These are phyloP conservation scores for Nettapus auritus DNA, from an alignment of 2,113 vertebrate species.

Conservation along the genomic window DNA sequence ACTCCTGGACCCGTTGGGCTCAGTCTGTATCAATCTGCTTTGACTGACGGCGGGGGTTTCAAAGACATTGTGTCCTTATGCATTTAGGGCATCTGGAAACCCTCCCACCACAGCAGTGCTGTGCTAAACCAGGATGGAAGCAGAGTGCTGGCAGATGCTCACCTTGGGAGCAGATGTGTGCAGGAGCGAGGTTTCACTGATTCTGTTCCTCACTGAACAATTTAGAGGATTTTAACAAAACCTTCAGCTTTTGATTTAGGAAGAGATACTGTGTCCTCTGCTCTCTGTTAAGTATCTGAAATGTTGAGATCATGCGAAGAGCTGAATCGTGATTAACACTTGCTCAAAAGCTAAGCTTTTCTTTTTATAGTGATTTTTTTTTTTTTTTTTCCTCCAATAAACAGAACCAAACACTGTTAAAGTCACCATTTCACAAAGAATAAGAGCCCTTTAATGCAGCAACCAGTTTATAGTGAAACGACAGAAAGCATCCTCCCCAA, in stretches of 20 bases:
- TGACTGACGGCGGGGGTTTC: neutral
- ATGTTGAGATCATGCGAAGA: neutral
- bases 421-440: neutral
- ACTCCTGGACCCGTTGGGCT: neutral
- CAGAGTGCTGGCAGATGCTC: neutral
- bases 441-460: neutral
- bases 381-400: neutral
- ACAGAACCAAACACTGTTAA: neutral
- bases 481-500: neutral
- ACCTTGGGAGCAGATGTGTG: neutral
- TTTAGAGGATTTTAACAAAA: neutral
- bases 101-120: rapidly evolving
- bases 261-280: neutral
- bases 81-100: neutral
- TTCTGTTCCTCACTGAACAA: neutral
- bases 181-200: neutral
- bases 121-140: neutral
- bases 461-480: neutral
- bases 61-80: neutral
- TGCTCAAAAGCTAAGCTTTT: neutral
- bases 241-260: neutral
- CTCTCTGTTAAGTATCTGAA: neutral
- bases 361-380: neutral
- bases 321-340: neutral
- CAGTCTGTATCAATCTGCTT: neutral